phyloP scores from a whole-genome alignment of 2,888 invertebrate genomes.

The Osedax fenrisi region DNA sequence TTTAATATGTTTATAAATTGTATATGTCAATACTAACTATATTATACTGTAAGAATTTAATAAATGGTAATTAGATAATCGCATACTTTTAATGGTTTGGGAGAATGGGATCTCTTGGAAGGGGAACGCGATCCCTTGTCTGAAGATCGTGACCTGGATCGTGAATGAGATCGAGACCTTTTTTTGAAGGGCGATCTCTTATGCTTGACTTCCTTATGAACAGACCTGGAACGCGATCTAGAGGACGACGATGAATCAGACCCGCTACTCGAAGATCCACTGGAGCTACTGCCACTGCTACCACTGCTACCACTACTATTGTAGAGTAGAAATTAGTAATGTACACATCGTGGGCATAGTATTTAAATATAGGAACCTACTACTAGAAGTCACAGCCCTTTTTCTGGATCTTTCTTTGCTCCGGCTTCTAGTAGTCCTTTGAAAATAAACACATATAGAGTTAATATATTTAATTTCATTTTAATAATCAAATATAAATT shows the following conservation, averaged over 20 bases:
- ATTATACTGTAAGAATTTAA: too few species aligned
- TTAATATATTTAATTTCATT: too few species aligned
- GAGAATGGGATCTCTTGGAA: neutral
- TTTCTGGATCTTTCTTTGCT: neutral
- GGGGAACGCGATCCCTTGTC: neutral
- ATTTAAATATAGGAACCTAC: neutral
- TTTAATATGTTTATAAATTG: too few species aligned
- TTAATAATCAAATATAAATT: too few species aligned
- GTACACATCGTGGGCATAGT: slow-evolving; percentile 51
- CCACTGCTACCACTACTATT: slow-evolving; percentile 40
- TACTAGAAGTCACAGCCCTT: neutral
- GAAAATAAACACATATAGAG: too few species aligned
- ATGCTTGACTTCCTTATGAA: neutral
- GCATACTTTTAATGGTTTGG: neutral
- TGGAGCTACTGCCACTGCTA: slow-evolving; percentile 57
- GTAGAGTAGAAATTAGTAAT: too few species aligned
- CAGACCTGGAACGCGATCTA: neutral
- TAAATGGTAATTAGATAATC: too few species aligned
- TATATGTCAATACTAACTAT: too few species aligned
- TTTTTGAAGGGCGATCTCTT: too few species aligned
- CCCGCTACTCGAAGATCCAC: slow-evolving; percentile 51
- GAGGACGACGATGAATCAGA: slow-evolving; percentile 5
- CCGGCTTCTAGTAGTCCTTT: neutral
- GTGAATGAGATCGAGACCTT: neutral
- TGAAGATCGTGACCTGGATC: neutral